Evolutionary conservation across 1,140 invertebrate species (phyloP), one percentile per base, ranked within the genome.

Genomic region (Frieseomelitta varia): DNA sequence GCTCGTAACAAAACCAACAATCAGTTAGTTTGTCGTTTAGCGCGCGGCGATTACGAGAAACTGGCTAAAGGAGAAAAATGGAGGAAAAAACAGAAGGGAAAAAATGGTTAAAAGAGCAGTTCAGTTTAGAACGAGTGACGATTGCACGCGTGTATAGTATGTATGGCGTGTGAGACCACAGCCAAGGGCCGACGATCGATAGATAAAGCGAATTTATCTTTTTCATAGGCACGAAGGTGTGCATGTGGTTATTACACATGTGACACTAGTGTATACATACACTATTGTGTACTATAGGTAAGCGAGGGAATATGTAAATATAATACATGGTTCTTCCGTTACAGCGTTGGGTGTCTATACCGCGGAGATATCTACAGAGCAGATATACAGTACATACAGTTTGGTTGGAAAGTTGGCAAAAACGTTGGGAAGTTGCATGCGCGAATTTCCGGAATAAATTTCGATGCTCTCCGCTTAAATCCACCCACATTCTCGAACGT

Each of bases 381-480:
- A 65, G 0, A 27, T 65, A 65, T 10, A 12, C 51, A n/a, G 21
- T 68, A 47, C 68, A 34, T 53, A 34, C 51, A 19, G 19, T 51
- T 79, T 68, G 30, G 21, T 24, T 30, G 39, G 78, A 27, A 80
- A 80, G 30, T 80, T 80, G 68, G 79, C 79, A 80, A 72, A 73
- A 80, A 30, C 68, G 30, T 30, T 30, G 30, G 30, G 2, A 30
- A 30, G 61, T 55, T 72, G 39, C 55, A 73, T 72, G 51, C 63
- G 77, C 61, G 63, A 34, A 68, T 68, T 72, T 80, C 68, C 68
- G 68, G 79, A 80, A 80, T 55, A 79, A 79, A 79, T 78, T 65
- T 51, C 77, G 51, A n/a, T 67, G 21, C 63, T 34, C 47, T 78
- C 27, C 51, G 76, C 61, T 78, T 71, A 79, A 79, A 79, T 79